These are phyloP conservation scores for Cotesia chilonis DNA, from an alignment of 1,140 invertebrate genomes.

Conservation along the genomic window DNA sequence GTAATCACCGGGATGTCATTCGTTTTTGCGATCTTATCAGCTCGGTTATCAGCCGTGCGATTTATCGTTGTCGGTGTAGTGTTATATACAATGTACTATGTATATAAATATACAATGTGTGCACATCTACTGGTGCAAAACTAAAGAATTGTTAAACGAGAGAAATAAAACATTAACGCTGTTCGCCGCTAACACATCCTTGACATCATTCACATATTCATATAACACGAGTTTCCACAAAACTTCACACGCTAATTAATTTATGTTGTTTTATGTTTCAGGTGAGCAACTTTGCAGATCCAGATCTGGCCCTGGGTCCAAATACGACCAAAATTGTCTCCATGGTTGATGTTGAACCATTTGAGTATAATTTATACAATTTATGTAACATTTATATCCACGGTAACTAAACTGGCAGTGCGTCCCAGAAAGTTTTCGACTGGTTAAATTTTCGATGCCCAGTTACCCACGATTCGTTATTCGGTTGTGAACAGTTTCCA, in stretches of 20 bases:
- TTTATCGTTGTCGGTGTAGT: constrained; percentile 27
- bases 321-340: too few species aligned
- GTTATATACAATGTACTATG: background rate
- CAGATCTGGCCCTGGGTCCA: too few species aligned
- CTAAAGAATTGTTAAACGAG: background rate
- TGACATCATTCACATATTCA: too few species aligned
- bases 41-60: constrained; percentile 33
- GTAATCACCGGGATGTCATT: constrained; percentile 33
- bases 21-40: constrained; percentile 34
- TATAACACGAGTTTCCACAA: too few species aligned
- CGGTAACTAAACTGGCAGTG: background rate
- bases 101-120: background rate
- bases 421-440: background rate
- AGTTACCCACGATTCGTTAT: constrained; percentile 3
- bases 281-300: too few species aligned
- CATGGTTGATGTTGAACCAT: too few species aligned
- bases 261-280: too few species aligned
- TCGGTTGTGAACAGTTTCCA: constrained; percentile 38
- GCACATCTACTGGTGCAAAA: background rate
- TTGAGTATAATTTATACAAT: too few species aligned
- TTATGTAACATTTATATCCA: too few species aligned
- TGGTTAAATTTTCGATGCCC: constrained; percentile 9
- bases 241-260: too few species aligned
- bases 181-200: too few species aligned
- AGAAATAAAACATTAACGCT: background rate